Evolutionary conservation across 2,113 vertebrate species (phyloP).

Genomic region (Coreoperca whiteheadi): DNA sequence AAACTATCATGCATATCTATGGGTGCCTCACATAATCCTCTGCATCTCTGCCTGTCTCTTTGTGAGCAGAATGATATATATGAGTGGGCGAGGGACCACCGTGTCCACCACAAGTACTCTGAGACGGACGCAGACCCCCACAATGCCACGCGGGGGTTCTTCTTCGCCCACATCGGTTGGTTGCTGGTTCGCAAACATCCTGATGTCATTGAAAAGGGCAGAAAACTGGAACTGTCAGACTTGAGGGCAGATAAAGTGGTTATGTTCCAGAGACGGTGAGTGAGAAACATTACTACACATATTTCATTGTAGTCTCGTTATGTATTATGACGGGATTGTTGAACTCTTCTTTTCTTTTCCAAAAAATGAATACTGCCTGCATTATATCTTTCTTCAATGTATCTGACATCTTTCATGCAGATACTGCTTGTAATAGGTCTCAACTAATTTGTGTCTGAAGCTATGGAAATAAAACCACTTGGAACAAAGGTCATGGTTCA

Average conservation of each 20-base stretch:
- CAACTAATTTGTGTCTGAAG: background rate
- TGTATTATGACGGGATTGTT: background rate
- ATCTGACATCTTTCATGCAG: background rate
- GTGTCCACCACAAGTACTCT: conserved; percentile 94
- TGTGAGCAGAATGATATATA: conserved; percentile 90
- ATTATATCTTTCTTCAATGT: background rate
- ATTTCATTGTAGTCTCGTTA: background rate
- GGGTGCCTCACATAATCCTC: conserved; percentile 7
- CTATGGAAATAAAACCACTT: background rate
- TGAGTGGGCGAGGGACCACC: conserved; percentile 94
- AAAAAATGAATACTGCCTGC: background rate
- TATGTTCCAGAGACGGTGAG: conserved; percentile 94
- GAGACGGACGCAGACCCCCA: conserved; percentile 95
- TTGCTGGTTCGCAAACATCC: conserved; percentile 95
- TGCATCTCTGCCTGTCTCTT: background rate
- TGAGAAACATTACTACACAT: background rate
- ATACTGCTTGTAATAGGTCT: background rate
- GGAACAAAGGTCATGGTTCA: background rate
- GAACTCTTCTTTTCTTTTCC: background rate
- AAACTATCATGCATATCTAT: background rate
- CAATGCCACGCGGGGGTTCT: conserved; percentile 91
- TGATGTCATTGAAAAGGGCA: conserved; percentile 91
- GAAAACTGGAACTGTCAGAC: conserved; percentile 89
- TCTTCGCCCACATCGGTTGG: conserved; percentile 96
- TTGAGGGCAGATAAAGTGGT: conserved; percentile 90